phyloP scores from a whole-genome alignment of 2,888 invertebrate species.

The Sicus ferrugineus region DNA sequence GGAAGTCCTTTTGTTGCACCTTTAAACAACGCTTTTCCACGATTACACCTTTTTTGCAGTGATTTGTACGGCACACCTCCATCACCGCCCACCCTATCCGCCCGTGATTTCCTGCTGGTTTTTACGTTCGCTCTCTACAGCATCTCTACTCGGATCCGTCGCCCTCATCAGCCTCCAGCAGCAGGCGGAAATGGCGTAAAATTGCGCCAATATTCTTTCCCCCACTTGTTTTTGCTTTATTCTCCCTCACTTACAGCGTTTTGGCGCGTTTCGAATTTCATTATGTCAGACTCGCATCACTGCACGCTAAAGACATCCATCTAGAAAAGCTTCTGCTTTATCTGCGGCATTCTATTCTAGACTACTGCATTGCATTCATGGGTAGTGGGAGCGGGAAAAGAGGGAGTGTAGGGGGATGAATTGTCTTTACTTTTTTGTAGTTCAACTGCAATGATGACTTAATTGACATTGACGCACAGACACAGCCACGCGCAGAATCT shows the following conservation, averaged over 20 bases:
- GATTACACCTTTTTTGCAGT: slow-evolving; percentile 27
- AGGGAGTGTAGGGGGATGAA: not conserved
- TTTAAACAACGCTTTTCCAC: slow-evolving; percentile 28
- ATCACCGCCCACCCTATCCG: not conserved
- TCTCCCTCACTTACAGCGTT: not conserved
- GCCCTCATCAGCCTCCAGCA: not conserved
- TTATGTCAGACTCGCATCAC: slow-evolving; percentile 37
- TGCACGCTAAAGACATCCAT: slow-evolving; percentile 28
- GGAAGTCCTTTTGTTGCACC: slow-evolving; percentile 33
- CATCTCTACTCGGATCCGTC: not conserved
- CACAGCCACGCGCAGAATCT: not conserved
- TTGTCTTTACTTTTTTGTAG: slow-evolving; percentile 6
- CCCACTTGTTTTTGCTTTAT: not conserved
- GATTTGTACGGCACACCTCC: slow-evolving; percentile 17
- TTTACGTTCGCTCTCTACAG: not conserved
- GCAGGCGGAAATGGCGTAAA: slow-evolving; percentile 37
- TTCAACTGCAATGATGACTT: slow-evolving; percentile 41
- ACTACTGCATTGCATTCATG: not conserved
- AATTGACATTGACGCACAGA: slow-evolving; percentile 41
- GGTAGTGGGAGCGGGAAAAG: not conserved
- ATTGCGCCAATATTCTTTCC: slow-evolving; percentile 39
- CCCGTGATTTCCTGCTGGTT: not conserved
- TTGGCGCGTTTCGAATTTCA: slow-evolving; percentile 26
- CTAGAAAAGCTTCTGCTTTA: not conserved
- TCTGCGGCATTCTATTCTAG: not conserved